These are phyloP conservation scores for Epizoanthus rinbou DNA, from an alignment of 92 coral and sea anemone genomes.

Conservation along the genomic window DNA sequence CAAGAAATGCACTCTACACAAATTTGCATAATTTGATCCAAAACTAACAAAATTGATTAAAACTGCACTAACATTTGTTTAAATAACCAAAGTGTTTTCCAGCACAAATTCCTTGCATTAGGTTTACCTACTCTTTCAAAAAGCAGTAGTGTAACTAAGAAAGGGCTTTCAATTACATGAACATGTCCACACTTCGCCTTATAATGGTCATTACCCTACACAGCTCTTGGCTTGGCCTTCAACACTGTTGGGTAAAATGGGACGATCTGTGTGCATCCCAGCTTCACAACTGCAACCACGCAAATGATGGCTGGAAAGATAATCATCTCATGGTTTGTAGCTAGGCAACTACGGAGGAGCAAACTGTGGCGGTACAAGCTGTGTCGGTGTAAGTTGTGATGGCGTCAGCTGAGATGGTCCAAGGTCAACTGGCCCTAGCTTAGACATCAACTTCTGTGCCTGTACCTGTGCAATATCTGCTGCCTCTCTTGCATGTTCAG, in stretches of 20 bases:
- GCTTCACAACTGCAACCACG: conserved; percentile 6
- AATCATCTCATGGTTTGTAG: neutral
- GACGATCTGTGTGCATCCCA: neutral
- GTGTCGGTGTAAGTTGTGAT: conserved; percentile 19
- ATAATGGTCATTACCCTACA: neutral
- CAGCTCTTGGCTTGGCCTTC: neutral
- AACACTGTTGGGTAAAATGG: neutral
- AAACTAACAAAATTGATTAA: no score
- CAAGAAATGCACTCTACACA: no score
- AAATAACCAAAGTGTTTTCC: no score
- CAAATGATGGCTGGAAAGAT: conserved; percentile 18
- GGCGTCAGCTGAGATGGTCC: neutral
- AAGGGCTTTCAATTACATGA: neutral
- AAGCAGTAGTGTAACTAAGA: no score
- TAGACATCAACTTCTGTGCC: conserved; percentile 67
- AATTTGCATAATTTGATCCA: no score
- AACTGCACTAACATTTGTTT: no score
- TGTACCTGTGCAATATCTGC: conserved; percentile 68
- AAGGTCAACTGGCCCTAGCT: conserved; percentile 6
- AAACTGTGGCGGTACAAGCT: conserved; percentile 37
- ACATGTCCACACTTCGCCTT: neutral
- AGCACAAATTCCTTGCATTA: no score
- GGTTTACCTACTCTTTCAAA: no score
- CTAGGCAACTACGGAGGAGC: conserved; percentile 20
- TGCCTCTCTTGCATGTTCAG: conserved; percentile 73